Evolutionary conservation across 2,888 invertebrate species (phyloP), one percentile per base, ranked within the genome.

Genomic region (Amphipoea lucens): DNA sequence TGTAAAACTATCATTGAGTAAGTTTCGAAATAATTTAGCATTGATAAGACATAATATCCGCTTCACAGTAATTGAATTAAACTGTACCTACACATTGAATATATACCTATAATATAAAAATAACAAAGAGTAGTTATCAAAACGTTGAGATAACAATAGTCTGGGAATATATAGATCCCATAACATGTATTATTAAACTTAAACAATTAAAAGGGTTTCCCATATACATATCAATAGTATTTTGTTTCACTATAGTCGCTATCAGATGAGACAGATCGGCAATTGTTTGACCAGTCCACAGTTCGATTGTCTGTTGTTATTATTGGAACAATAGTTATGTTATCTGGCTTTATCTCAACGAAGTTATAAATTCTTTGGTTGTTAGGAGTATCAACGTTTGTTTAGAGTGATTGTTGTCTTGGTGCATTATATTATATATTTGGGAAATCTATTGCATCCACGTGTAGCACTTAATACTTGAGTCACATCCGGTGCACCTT

Each of bases 261-360:
- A 78, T 82, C 40, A 62, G 62, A 76, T 69, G 57, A 68, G 81
- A 86, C 82, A 83, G 69, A 73, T 80, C 60, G 57, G 36, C 73
- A 74, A 84, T 90, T 90, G 85, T 89, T 85, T 80, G 11, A 69
- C 12, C 12, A 23, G 82, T 79, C 81, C 83, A 89, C 79, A 90
- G 81, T 78, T 81, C 76, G 42, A 54, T 51, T 29, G 17, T 17
- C 20, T 79, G 63, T 69, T 79, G 69, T 76, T 87, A 67, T 79
- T 88, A 79, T 78, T 73, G 54, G 63, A 79, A 89, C 88, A 88
- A 86, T 88, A 84, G 74, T 14, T 45, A 51, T 40, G 69, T 68
- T 75, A 68, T 73, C 20, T n/a, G n/a, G 6, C 40, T 79, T 86
- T 87, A 85, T 84, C 76, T 65, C 3, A 17, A 70, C 23, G 57